These are phyloP conservation scores for Ceratina calcarata DNA, from an alignment of 1,140 invertebrate genomes.

Conservation along the genomic window DNA sequence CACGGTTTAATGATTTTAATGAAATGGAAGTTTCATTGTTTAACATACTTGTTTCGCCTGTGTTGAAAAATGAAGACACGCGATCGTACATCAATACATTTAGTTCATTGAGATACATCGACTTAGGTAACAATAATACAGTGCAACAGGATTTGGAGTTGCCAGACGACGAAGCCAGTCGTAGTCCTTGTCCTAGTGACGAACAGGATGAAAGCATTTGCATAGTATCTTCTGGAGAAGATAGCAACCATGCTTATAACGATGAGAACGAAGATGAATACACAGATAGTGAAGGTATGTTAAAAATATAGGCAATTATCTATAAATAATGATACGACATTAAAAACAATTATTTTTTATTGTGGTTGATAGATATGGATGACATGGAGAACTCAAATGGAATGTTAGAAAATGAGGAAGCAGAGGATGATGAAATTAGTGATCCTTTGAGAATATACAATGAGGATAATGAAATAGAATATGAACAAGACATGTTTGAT, in stretches of 20 bases:
- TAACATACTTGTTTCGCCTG: background rate
- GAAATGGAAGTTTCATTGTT: no score
- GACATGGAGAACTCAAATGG: constrained; percentile 33
- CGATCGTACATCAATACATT: constrained; percentile 70
- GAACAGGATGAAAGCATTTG: constrained; percentile 69
- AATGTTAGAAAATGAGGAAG: no score
- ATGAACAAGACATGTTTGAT: constrained; percentile 63
- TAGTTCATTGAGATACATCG: constrained; percentile 58
- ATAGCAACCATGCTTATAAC: constrained; percentile 55
- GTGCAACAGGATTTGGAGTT: constrained; percentile 42
- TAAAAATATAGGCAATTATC: background rate
- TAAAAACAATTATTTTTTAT: no score
- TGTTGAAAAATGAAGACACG: constrained; percentile 76
- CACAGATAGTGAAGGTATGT: constrained; percentile 61
- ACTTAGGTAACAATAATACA: constrained; percentile 49
- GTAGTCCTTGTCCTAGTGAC: constrained; percentile 52
- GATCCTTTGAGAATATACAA: constrained; percentile 36
- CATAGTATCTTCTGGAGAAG: constrained; percentile 65
- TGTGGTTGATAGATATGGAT: constrained; percentile 47
- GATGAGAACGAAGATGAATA: constrained; percentile 63
- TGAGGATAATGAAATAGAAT: constrained; percentile 61
- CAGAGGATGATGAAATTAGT: no score
- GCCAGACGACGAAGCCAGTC: constrained; percentile 34
- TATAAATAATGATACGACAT: background rate
- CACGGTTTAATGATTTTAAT: no score